Conservation (phyloP, 2,113 vertebrate genomes). For the Zingel zingel region DNA sequence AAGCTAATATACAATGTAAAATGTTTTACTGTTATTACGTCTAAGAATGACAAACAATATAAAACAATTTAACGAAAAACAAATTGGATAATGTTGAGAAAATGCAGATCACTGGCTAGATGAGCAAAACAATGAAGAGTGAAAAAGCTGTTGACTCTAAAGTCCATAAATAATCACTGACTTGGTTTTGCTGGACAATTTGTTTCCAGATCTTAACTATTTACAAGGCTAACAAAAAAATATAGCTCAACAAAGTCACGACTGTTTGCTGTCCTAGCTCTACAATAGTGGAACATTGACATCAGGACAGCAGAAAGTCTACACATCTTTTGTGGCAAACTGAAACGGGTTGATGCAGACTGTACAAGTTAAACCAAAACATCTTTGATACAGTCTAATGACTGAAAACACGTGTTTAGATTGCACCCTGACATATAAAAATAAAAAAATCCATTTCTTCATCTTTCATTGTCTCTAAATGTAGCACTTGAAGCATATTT, state of each 20-base stretch:
- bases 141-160: not conserved
- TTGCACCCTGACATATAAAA: not conserved
- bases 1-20: too few species aligned
- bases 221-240: not conserved
- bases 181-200: not conserved
- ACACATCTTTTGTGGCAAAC: too few species aligned
- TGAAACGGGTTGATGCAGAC: too few species aligned
- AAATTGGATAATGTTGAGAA: not conserved
- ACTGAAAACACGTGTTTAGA: not conserved
- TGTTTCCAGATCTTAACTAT: not conserved
- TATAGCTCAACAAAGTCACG: not conserved
- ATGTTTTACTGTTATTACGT: too few species aligned
- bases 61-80: not conserved
- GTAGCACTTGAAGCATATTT: not conserved
- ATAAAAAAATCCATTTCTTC: too few species aligned
- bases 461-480: too few species aligned
- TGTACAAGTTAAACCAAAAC: too few species aligned
- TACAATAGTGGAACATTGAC: not conserved
- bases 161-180: not conserved
- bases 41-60: not conserved
- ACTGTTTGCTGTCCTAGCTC: not conserved
- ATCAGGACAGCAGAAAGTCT: too few species aligned
- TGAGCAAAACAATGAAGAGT: not conserved
- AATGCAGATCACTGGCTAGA: not conserved
- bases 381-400: too few species aligned